A percentile compares a stretch with the other conserved stretches of the same genome.
Conservation (phyloP, 2,113 vertebrate genomes). For the Grammomys surdaster region DNA sequence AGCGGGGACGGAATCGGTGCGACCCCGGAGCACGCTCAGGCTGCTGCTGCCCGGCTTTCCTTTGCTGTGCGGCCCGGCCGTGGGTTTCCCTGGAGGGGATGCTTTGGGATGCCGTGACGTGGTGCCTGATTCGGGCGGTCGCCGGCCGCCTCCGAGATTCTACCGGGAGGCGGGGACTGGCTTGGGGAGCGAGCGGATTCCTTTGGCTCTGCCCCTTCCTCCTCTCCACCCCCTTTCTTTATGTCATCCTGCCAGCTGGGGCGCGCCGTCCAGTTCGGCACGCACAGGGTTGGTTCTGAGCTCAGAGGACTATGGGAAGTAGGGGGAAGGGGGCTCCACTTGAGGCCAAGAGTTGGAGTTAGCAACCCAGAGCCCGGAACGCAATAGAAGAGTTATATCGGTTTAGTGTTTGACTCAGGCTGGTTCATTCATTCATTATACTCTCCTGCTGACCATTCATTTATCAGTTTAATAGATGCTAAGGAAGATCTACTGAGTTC, state of each 20-base stretch:
- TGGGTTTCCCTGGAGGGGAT: constrained; percentile 56
- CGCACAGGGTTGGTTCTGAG: constrained; percentile 28
- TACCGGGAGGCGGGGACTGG: constrained; percentile 73
- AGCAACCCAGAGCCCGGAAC: constrained; percentile 30
- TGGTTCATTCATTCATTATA: not conserved
- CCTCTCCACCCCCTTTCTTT: constrained; percentile 52
- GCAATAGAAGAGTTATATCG: not conserved
- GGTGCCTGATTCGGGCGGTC: constrained; percentile 65
- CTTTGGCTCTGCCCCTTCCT: constrained; percentile 67
- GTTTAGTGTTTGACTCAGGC: not conserved
- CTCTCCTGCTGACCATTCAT: not conserved
- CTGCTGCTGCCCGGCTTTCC: not conserved
- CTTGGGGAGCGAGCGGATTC: constrained; percentile 73
- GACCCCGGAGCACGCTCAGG: not conserved
- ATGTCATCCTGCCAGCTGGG: constrained; percentile 40
- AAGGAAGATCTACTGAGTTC: not conserved
- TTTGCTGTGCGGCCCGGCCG: not conserved
- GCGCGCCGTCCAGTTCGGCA: constrained; percentile 49
- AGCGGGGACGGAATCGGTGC: not conserved
- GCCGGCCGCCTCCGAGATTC: constrained; percentile 62
- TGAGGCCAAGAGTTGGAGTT: constrained; percentile 43
- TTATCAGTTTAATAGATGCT: not conserved
- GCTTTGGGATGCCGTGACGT: constrained; percentile 79
- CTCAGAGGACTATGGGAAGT: constrained; percentile 69
- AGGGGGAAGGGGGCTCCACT: constrained; percentile 44